Base-by-base conservation (phyloP, 2,888 invertebrate species). In the Apantesis nais region DNA sequence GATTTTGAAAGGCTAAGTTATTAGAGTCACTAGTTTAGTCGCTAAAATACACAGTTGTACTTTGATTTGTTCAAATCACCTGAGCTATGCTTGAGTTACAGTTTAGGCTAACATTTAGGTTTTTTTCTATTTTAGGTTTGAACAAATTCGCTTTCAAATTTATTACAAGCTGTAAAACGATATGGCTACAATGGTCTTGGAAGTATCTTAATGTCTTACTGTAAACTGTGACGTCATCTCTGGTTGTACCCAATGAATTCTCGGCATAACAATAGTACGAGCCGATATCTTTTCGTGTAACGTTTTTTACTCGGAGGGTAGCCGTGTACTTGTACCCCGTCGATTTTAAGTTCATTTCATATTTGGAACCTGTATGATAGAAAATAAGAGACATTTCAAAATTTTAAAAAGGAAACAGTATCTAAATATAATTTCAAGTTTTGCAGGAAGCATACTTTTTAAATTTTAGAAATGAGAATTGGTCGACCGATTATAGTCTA, bases 211-310 rank as follows among this genome's bases (percentile, higher is more conserved):
- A 48, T 63, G 95, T n/a, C 96, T 96, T 91, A 97, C 97, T 95
- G 86, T 96, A 96, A 67, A 97, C 88, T 80, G 96, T 96, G 82
- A 97, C 96, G 78, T 95, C 96, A 73, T 96, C 96, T 75, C 95
- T 95, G 0, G 96, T 96, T 72, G 95, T 95, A 19, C 97, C 97
- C 25, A 97, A 92, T 0, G 96, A 95, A 86, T 97, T 97, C 84
- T 96, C 96, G 19, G 96, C 96, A 72, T 96, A 95, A 85, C 97
- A 97, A 83, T 95, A 94, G 90, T 96, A 97, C 29, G 95, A 92
- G 60, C 96, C 96, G 79, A 96, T 96, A 88, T 97, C 96, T 14
- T 92, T 88, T 19, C 91, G 84, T 14, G 94, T 91, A 67, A 97
- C 94, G 70, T 95, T 93, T 78, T 90, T 91, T 77, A 97, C 96